Conservation (phyloP, 2,888 invertebrate species). For the Noctua pronuba region DNA sequence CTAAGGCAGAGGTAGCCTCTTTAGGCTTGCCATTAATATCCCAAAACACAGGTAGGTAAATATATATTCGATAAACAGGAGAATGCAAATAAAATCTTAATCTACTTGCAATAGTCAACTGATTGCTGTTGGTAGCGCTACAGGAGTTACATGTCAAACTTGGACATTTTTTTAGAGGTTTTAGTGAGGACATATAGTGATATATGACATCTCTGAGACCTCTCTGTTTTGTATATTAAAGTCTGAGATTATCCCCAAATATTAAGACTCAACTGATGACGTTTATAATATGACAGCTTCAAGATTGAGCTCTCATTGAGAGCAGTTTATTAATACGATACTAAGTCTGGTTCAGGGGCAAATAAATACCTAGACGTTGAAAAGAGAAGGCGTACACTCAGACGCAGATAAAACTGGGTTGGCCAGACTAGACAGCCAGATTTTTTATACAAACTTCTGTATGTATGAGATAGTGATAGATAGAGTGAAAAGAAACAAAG, state of each 20-base stretch:
- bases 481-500: constrained; percentile 3
- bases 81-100: background rate
- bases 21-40: background rate
- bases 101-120: background rate
- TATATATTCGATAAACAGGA: background rate
- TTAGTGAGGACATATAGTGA: background rate
- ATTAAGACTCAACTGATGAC: constrained; percentile 12
- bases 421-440: constrained; percentile 25
- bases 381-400: constrained; percentile 21
- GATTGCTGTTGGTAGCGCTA: background rate
- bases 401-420: constrained; percentile 26
- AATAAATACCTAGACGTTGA: constrained; percentile 34
- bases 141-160: background rate
- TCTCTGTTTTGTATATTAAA: background rate
- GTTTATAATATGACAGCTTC: constrained; percentile 1
- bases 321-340: constrained; percentile 31
- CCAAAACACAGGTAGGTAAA: background rate
- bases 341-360: constrained; percentile 34
- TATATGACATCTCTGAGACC: background rate
- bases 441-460: constrained; percentile 34
- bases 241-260: background rate
- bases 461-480: constrained; percentile 18
- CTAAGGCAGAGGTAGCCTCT: background rate
- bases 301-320: constrained; percentile 20
- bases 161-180: background rate